Percentiles rank a stretch among this genome's conserved stretches.
These are phyloP conservation scores for Acleris literana DNA, from an alignment of 2,888 invertebrate species.

Conservation along the genomic window DNA sequence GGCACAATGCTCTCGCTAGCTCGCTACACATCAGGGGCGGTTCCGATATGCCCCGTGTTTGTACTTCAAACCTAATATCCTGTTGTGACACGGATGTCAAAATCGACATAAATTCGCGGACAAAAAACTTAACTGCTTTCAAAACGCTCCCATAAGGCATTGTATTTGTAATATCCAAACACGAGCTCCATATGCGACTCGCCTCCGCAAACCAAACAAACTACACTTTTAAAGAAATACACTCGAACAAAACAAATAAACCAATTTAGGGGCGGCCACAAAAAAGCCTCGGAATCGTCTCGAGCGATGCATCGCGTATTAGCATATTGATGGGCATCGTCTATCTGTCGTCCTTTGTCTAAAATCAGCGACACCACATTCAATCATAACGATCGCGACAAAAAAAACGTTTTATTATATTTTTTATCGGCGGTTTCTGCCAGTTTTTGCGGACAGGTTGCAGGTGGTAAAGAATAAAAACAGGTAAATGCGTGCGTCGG, in stretches of 20 bases:
- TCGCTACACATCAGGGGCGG: constrained; percentile 57
- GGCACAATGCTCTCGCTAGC: constrained; percentile 44
- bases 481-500: constrained; percentile 41
- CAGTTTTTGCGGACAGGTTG: constrained; percentile 64
- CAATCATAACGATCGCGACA: constrained; percentile 76
- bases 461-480: constrained; percentile 67
- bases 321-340: constrained; percentile 78
- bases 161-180: constrained; percentile 42
- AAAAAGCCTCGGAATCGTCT: constrained; percentile 63
- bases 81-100: constrained; percentile 43
- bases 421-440: constrained; percentile 43
- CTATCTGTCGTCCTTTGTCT: constrained; percentile 79
- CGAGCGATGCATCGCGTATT: constrained; percentile 68
- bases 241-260: constrained; percentile 80
- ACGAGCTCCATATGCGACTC: constrained; percentile 58
- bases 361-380: constrained; percentile 80
- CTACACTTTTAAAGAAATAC: constrained; percentile 69
- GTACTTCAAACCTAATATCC: constrained; percentile 46
- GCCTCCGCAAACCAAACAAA: constrained; percentile 73
- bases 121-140: constrained; percentile 45
- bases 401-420: constrained; percentile 68
- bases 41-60: constrained; percentile 39
- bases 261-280: constrained; percentile 73
- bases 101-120: constrained; percentile 46
- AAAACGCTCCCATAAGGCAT: constrained; percentile 37